Evolutionary conservation across 2,888 invertebrate genomes (phyloP), one percentile per base, ranked within the genome.

Genomic region (Plagodis pulveraria): DNA sequence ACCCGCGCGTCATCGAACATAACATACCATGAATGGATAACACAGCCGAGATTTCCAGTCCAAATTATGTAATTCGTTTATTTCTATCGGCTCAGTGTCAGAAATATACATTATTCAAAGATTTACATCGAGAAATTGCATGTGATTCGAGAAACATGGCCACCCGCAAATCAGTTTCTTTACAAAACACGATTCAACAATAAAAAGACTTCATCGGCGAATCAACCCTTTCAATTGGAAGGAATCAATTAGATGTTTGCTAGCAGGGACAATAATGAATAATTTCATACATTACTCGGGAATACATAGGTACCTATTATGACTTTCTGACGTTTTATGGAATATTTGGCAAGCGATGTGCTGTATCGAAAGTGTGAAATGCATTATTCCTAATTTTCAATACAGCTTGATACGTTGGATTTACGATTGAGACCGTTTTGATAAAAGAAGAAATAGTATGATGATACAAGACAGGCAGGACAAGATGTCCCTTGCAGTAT

Each of bases 401-500:
- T 81, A 78, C 78, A 83, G 80, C 80, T 80, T 81, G 83, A 80
- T 84, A 75, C 70, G 78, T 77, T 70, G 73, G 69, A 75, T 70
- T 74, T 76, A 68, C 69, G 71, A 76, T 73, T 80, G 75, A 33
- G 73, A 76, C 70, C 70, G 70, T 79, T 82, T 80, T 78, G 65
- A 72, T 71, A 77, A 76, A 77, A 82, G 82, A 84, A 82, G 78
- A 80, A 81, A 83, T 82, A 80, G 73, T 78, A 82, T 78, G 84
- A 78, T 81, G 82, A 87, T 81, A 84, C 81, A 77, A 88, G 85
- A 86, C 86, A 86, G 82, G 84, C 90, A 22, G 22, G 22, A 89
- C 94, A 95, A 95, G 93, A 95, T 95, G 95, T 95, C 95, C 94
- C 94, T 94, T 93, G 87, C 93, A 94, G 90, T 92, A 94, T 94